Conservation (phyloP, 2,888 invertebrate species). For the Sphaeridia pumilis region DNA sequence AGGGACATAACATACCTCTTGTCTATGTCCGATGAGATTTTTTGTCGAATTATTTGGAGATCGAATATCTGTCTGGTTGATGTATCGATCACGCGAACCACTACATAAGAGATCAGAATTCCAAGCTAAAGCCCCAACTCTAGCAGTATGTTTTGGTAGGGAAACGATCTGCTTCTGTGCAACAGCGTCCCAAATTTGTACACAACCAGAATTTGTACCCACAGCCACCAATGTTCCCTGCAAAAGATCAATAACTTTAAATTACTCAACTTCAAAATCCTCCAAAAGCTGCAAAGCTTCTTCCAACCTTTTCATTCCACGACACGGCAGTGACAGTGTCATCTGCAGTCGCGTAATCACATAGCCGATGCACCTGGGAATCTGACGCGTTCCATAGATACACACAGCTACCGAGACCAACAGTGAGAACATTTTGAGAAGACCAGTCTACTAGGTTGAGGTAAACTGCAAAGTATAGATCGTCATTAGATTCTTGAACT, state of each 20-base stretch:
- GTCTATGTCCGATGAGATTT: constrained; percentile 74
- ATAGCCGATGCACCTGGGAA: constrained; percentile 90
- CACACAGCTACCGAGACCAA: constrained; percentile 93
- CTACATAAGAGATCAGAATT: constrained; percentile 93
- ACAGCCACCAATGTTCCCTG: constrained; percentile 88
- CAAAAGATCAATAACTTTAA: too few species aligned
- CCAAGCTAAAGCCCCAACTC: constrained; percentile 93
- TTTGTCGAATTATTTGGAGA: constrained; percentile 62
- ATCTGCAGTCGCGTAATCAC: constrained; percentile 83
- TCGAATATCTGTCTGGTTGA: constrained; percentile 85
- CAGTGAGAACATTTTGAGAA: constrained; percentile 93
- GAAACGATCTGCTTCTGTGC: constrained; percentile 79
- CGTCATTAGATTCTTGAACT: too few species aligned
- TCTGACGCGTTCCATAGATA: constrained; percentile 99
- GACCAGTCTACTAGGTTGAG: constrained; percentile 99
- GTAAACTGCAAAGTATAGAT: too few species aligned
- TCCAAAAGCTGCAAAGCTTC: too few species aligned
- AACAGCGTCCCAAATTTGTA: constrained; percentile 96
- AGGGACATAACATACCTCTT: constrained; percentile 84
- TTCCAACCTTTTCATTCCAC: constrained; percentile 93
- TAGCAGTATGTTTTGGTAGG: constrained; percentile 79
- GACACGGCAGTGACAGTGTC: constrained; percentile 97
- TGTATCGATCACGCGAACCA: constrained; percentile 85
- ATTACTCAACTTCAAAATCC: too few species aligned
- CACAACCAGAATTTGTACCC: constrained; percentile 92